Conservation (phyloP, 1,140 invertebrate genomes). For the Pomacea maculata region DNA sequence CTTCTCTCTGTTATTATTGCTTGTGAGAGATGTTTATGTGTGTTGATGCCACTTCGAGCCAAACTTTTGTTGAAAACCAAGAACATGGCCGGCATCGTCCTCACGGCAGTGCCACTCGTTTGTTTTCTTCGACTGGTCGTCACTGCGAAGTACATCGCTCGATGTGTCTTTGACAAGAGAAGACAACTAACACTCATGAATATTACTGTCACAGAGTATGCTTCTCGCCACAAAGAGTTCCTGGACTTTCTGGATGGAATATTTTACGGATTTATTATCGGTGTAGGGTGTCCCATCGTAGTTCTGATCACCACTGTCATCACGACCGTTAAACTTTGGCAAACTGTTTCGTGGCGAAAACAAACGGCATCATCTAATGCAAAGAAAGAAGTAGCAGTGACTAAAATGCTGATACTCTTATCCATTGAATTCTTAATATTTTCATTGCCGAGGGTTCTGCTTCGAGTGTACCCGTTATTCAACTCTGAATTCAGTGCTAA, state of each 20-base stretch:
- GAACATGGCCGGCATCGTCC: background rate
- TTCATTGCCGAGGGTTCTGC: background rate
- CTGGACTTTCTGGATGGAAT: background rate
- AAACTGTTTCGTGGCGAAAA: background rate
- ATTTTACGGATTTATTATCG: conserved; percentile 1
- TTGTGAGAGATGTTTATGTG: conserved; percentile 1
- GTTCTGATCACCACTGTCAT: conserved; percentile 9
- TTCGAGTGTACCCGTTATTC: background rate
- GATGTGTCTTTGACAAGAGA: background rate
- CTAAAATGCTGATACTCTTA: conserved; percentile 9
- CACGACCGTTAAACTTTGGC: conserved; percentile 5
- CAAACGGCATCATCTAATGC: background rate
- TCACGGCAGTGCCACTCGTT: background rate
- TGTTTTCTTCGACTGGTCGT: background rate
- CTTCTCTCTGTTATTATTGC: background rate
- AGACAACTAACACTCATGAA: background rate
- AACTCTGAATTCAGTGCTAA: background rate
- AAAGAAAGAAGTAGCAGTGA: background rate
- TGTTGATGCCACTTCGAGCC: background rate
- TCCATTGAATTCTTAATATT: conserved; percentile 5
- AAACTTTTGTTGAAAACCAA: background rate
- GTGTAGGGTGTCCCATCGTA: background rate
- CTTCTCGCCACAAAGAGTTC: background rate
- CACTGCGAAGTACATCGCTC: background rate
- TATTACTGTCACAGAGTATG: background rate